Evolutionary conservation across 2,888 invertebrate species (phyloP).

Genomic region (Pegoplata infirma): DNA sequence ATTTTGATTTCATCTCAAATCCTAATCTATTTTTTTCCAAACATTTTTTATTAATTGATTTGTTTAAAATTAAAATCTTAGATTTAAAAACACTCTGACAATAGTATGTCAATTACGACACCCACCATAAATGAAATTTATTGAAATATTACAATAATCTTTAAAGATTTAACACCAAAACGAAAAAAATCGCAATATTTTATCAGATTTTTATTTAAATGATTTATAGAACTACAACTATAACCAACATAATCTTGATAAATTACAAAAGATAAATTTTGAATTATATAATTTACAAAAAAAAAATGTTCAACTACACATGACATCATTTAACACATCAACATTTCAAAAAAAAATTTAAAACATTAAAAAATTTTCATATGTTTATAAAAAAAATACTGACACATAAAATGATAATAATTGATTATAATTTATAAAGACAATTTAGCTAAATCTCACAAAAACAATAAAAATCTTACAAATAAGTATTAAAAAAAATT

Average conservation of each 20-base stretch:
- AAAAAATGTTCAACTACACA: neutral
- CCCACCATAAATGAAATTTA: slow-evolving; percentile 9
- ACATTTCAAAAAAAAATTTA: neutral
- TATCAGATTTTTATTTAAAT: slow-evolving; percentile 23
- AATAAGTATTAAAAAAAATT: slow-evolving; percentile 27
- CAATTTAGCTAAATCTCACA: slow-evolving; percentile 19
- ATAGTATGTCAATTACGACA: slow-evolving; percentile 2
- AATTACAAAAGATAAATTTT: slow-evolving; percentile 28
- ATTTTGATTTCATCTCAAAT: too few species aligned
- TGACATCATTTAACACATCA: slow-evolving; percentile 43
- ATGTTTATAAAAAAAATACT: neutral
- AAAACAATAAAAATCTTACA: neutral
- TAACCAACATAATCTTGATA: slow-evolving; percentile 38
- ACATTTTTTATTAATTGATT: neutral
- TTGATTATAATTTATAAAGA: slow-evolving; percentile 49
- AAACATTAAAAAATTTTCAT: slow-evolving; percentile 9
- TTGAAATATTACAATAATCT: neutral
- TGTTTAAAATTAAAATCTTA: neutral
- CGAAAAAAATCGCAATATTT: neutral
- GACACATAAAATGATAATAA: slow-evolving; percentile 34
- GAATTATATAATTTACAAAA: neutral
- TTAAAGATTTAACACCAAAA: neutral
- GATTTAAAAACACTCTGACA: neutral
- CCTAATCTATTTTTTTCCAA: too few species aligned
- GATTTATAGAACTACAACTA: slow-evolving; percentile 24